These are phyloP conservation scores for Tinea pellionella DNA, from an alignment of 2,888 invertebrate genomes.

Conservation along the genomic window DNA sequence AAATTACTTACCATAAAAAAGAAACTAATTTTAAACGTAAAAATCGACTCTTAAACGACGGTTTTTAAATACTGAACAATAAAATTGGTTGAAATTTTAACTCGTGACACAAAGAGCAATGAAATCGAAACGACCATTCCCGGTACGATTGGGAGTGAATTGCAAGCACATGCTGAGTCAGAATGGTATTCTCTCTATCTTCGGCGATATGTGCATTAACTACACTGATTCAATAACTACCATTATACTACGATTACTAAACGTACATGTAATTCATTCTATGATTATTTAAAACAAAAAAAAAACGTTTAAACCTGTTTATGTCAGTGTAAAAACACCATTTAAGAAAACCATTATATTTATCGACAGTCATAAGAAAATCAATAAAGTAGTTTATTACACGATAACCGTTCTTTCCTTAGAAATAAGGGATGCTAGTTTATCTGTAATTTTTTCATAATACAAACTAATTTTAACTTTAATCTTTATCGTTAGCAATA, in stretches of 20 bases:
- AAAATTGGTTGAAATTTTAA: not conserved
- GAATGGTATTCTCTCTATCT: not conserved
- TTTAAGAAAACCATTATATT: too few species aligned
- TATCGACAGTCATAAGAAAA: too few species aligned
- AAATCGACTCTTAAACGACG: not conserved
- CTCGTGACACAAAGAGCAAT: not conserved
- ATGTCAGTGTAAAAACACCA: too few species aligned
- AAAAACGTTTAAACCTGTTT: too few species aligned
- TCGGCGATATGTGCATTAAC: not conserved
- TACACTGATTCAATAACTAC: constrained; percentile 1
- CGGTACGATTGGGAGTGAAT: not conserved
- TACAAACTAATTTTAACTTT: too few species aligned
- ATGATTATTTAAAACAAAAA: too few species aligned
- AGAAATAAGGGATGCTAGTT: too few species aligned
- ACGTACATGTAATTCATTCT: not conserved
- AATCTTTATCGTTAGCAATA: too few species aligned
- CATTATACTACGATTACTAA: not conserved
- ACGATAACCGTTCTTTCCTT: too few species aligned
- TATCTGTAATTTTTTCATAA: too few species aligned
- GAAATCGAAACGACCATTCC: not conserved
- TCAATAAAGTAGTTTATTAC: too few species aligned
- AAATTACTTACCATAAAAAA: not conserved
- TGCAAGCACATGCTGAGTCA: not conserved
- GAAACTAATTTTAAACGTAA: not conserved
- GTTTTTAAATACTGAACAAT: not conserved